These are phyloP conservation scores for Trichogramma dendrolimi DNA, from an alignment of 2,888 invertebrate genomes.

Conservation along the genomic window DNA sequence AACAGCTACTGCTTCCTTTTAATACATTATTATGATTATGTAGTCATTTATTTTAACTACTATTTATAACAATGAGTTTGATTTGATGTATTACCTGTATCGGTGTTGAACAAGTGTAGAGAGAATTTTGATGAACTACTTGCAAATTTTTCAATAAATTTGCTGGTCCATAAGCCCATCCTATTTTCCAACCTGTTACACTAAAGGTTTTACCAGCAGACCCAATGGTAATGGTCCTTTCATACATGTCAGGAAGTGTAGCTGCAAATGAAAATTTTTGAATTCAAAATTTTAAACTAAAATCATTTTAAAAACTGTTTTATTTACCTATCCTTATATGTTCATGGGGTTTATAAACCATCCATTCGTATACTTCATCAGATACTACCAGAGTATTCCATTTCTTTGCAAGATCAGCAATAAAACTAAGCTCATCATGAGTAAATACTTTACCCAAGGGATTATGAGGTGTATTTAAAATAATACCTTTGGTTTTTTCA, in stretches of 20 bases:
- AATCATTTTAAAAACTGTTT: conserved; percentile 3
- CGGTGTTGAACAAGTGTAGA: conserved; percentile 88
- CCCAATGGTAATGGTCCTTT: conserved; percentile 92
- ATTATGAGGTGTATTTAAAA: conserved; percentile 97
- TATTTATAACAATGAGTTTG: conserved; percentile 1
- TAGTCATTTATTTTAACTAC: not conserved
- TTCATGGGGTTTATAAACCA: conserved; percentile 76
- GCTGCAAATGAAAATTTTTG: conserved; percentile 55
- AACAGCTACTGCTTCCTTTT: conserved; percentile 83
- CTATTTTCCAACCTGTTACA: conserved; percentile 94
- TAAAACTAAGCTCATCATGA: conserved; percentile 64
- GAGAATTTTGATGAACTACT: conserved; percentile 89
- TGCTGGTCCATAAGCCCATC: conserved; percentile 92
- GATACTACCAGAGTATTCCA: conserved; percentile 88
- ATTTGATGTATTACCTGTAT: conserved; percentile 59
- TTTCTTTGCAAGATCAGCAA: conserved; percentile 86
- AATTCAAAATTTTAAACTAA: not conserved
- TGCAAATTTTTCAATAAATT: conserved; percentile 75
- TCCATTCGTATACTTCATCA: conserved; percentile 99
- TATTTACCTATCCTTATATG: conserved; percentile 83
- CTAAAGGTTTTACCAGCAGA: conserved; percentile 98
- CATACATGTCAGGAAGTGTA: conserved; percentile 94
- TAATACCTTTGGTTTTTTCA: conserved; percentile 85
- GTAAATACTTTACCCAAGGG: conserved; percentile 90
- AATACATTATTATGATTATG: conserved; percentile 29